phyloP scores from a whole-genome alignment of 2,888 invertebrate species.

The Callosobruchus maculatus region DNA sequence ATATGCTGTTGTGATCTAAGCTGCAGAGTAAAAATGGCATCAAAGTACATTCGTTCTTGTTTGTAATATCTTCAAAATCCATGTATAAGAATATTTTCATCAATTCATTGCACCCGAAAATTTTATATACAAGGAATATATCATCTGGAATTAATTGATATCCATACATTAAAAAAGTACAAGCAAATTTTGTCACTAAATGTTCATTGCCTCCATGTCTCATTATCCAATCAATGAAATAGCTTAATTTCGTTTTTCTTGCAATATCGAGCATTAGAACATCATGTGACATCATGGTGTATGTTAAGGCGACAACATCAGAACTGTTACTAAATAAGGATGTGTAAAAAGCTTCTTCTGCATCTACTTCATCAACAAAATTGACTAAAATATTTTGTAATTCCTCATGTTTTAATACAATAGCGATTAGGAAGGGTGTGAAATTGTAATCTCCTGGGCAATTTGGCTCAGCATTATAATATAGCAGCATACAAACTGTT shows the following conservation, averaged over 20 bases:
- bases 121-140: constrained; percentile 17
- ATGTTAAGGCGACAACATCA: background rate
- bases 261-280: background rate
- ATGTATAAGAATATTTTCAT: constrained; percentile 24
- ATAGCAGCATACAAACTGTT: constrained; percentile 33
- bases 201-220: constrained; percentile 1
- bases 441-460: constrained; percentile 10
- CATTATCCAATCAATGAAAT: background rate
- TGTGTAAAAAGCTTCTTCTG: constrained; percentile 13
- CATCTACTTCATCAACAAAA: constrained; percentile 28
- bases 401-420: constrained; percentile 17
- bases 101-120: constrained; percentile 23
- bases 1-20: background rate
- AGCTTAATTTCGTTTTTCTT: constrained; percentile 7
- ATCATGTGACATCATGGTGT: background rate
- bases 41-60: background rate
- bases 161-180: constrained; percentile 19
- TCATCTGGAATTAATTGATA: constrained; percentile 13
- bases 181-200: constrained; percentile 18
- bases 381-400: constrained; percentile 28
- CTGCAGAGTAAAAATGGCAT: background rate
- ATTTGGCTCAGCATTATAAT: constrained; percentile 33
- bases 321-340: constrained; percentile 3
- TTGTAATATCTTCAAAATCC: constrained; percentile 12
- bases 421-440: constrained; percentile 32